These are phyloP conservation scores for Pandemis heparana DNA, from an alignment of 2,888 invertebrate genomes.

Conservation along the genomic window DNA sequence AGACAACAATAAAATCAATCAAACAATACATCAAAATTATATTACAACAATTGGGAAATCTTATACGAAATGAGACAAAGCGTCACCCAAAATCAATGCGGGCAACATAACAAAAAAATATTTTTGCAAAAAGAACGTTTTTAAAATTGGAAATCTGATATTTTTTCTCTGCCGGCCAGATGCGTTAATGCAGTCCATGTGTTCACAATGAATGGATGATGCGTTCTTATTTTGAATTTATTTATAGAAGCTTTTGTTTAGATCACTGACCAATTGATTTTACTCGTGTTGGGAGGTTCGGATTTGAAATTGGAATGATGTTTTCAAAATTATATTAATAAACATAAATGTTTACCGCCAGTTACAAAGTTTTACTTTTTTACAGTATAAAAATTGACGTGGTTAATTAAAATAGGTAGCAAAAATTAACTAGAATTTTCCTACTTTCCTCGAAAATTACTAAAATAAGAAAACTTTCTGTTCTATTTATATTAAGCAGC, in stretches of 20 bases:
- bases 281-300: conserved; percentile 33
- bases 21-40: conserved; percentile 44
- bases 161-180: conserved; percentile 62
- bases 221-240: conserved; percentile 44
- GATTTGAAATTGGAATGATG: conserved; percentile 24
- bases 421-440: no score
- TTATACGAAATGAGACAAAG: conserved; percentile 52
- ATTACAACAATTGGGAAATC: conserved; percentile 45
- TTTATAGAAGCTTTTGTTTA: conserved; percentile 43
- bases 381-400: background rate
- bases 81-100: conserved; percentile 53
- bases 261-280: conserved; percentile 42
- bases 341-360: background rate
- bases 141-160: conserved; percentile 65
- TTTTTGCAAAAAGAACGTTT: conserved; percentile 57
- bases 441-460: no score
- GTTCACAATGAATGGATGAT: conserved; percentile 50
- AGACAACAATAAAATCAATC: conserved; percentile 19
- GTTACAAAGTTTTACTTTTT: no score
- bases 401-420: no score
- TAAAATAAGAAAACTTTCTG: no score
- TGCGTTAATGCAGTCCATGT: conserved; percentile 71
- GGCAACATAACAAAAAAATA: conserved; percentile 53
- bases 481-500: no score
- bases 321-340: background rate